Base-by-base conservation (phyloP, 1,140 invertebrate genomes). In the Cydia amplana region DNA sequence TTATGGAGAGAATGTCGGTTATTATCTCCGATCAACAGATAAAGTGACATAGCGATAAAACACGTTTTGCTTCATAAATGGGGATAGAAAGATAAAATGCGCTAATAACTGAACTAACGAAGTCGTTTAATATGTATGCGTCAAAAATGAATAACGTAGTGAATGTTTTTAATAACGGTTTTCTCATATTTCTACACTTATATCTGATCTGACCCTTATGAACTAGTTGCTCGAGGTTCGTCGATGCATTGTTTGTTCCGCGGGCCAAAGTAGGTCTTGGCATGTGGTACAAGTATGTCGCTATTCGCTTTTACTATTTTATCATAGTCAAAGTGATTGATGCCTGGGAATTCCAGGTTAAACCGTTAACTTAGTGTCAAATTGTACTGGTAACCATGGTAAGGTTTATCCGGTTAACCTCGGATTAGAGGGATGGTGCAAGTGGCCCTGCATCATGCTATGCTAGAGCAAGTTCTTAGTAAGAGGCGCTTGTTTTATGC, bases 1-100 rank as follows among this genome's bases (percentile, higher is more conserved):
- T 60, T 60, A 23, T 60, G 18, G 55, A 23, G 20, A 4, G 10
- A n/a, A 23, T 23, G 20, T 10, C 63, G 18, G 28, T 65, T 28
- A 25, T 65, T 32, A 65, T 65, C 23, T 18, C 65, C 28, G 65
- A 70, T 70, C 65, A 32, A 43, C 65, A 43, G 65, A 70, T 70
- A 70, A 36, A 70, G 65, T 36, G 65, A 70, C 65, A 70, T 36
- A 36, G 18, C 43, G 65, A 70, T 70, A 70, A 70, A 70, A 70
- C 32, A 70, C 18, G 65, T 70, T 43, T 36, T 70, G n/a, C 65
- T 18, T 70, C 65, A 36, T 36, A 70, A 32, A 36, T 32, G 32
- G 28, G 28, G 10, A 5, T 32, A n/a, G 64, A 67, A 32, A 32
- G 25, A 43, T 36, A 70, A 18, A 70, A 18, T 70, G 65, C 55